Base-by-base conservation (phyloP, 1,140 invertebrate species). In the Akabosia matsudoensis region DNA sequence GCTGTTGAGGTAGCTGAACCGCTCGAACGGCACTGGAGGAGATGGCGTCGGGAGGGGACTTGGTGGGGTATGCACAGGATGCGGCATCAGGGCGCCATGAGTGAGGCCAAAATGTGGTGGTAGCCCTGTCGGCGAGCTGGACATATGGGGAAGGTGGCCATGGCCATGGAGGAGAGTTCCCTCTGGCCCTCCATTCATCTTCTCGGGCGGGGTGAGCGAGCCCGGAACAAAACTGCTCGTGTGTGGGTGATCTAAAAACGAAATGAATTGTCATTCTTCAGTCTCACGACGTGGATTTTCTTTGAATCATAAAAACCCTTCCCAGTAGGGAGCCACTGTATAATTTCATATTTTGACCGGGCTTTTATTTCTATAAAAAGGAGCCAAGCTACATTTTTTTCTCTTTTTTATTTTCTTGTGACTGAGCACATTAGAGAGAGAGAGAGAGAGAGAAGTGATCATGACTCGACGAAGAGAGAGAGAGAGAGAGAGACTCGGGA, bases 61-160 rank as follows among this genome's bases (percentile, higher is more conserved):
- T 30, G 91, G 91, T 73, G 92, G 91, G 61, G 92, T 92, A 83
- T 92, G 92, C 83, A 92, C 89, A 81, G 89, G 88, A 80, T 88
- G 88, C 30, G 82, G 80, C 45, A 82, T 79, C 28, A 86, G 83
- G 79, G 81, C 84, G 54, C 83, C 80, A 33, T 83, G 82, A 73
- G 85, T 71, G 79, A 86, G 79, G 45, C 82, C 79, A 61, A 85
- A 83, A 70, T 85, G 81, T 64, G 82, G 81, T 75, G 82, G 79
- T 64, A 79, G 74, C 33, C 76, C 79, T 52, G 77, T 70, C 67
- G 76, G 34, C 33, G 81, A 83, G 52, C 82, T 77, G 37, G 76
- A 81, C 79, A 82, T 82, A 72, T 75, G 80, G 56, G 52, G 79
- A 34, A 82, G 83, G 64, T 80, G 82, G 24, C 78, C 82, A 74